Evolutionary conservation across 1,140 invertebrate genomes (phyloP).

Genomic region (Drosophila sechellia): DNA sequence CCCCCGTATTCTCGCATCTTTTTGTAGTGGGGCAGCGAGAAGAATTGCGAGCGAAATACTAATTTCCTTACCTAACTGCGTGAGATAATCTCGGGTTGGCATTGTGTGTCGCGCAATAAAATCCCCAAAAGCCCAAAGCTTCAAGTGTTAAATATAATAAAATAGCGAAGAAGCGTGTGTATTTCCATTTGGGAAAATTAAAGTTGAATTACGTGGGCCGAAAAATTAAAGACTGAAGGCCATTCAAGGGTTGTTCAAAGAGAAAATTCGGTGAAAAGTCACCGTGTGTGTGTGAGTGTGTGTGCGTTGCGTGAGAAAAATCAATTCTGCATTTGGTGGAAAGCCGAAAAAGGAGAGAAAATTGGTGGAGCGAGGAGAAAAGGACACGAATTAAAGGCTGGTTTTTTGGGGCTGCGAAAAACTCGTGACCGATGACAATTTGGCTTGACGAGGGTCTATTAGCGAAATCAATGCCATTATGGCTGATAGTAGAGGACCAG

Average conservation of each 20-base stretch:
- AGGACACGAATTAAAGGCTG: slow-evolving; percentile 24
- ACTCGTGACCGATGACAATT: slow-evolving; percentile 67
- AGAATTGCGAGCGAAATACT: slow-evolving; percentile 19
- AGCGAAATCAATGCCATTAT: slow-evolving; percentile 78
- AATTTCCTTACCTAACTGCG: slow-evolving; percentile 25
- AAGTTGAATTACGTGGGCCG: slow-evolving; percentile 49
- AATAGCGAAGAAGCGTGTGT: slow-evolving; percentile 48
- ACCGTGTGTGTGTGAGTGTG: slow-evolving; percentile 36
- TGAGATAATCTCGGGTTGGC: slow-evolving; percentile 36
- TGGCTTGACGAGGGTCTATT: slow-evolving; percentile 45
- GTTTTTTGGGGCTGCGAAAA: slow-evolving; percentile 8
- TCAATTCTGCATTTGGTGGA: slow-evolving; percentile 72
- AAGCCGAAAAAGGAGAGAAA: slow-evolving; percentile 14
- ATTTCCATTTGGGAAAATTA: slow-evolving; percentile 64
- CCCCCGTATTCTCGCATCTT: slow-evolving; percentile 22
- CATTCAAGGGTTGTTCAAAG: slow-evolving; percentile 57
- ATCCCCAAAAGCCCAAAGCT: slow-evolving; percentile 20
- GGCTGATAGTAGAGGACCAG: slow-evolving; percentile 78
- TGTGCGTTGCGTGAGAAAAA: slow-evolving; percentile 78
- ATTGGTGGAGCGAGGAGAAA: slow-evolving; percentile 23
- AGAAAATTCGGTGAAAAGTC: slow-evolving; percentile 61
- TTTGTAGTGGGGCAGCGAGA: slow-evolving; percentile 18
- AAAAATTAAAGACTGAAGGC: slow-evolving; percentile 54
- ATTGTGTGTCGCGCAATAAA: slow-evolving; percentile 33
- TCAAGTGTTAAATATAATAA: slow-evolving; percentile 33